These are phyloP conservation scores for Phalacrocorax pelagicus DNA, from an alignment of 2,113 vertebrate genomes.

Conservation along the genomic window DNA sequence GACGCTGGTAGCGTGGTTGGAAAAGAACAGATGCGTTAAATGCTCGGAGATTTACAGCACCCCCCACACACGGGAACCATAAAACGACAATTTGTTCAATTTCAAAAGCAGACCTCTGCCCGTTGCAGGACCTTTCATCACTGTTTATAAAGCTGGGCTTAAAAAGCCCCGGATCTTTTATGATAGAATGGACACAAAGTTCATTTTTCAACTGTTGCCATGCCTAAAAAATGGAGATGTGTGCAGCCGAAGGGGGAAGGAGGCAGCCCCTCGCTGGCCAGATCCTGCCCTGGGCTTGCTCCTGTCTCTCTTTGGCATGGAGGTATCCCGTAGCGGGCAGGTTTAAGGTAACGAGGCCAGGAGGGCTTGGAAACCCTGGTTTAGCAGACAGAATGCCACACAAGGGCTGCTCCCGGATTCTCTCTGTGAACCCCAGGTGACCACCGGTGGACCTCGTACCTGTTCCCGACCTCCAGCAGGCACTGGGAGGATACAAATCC, in stretches of 20 bases:
- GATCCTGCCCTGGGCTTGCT: not conserved
- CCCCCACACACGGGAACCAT: constrained; percentile 6
- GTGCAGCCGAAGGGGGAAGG: not conserved
- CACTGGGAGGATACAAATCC: not conserved
- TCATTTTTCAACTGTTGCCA: not conserved
- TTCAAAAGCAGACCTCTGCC: constrained; percentile 62
- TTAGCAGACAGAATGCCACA: too few species aligned
- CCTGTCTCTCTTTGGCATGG: not conserved
- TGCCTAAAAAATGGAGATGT: not conserved
- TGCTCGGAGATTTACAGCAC: constrained; percentile 31
- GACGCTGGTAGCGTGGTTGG: constrained; percentile 7
- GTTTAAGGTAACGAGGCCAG: not conserved
- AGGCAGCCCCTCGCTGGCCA: rapidly evolving
- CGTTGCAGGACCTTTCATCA: constrained; percentile 50
- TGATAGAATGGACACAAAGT: not conserved
- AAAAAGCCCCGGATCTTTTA: not conserved
- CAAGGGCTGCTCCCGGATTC: not conserved
- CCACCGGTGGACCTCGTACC: not conserved
- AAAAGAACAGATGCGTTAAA: constrained; percentile 46
- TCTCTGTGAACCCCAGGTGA: not conserved
- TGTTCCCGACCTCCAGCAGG: rapidly evolving
- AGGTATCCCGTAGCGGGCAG: not conserved
- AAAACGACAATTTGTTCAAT: constrained; percentile 66
- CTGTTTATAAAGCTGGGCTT: constrained; percentile 23
- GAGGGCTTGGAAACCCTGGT: not conserved